Percentiles rank a stretch among this genome's conserved stretches.
These are phyloP conservation scores for Vipera latastei DNA, from an alignment of 2,797 vertebrate genomes.

Conservation along the genomic window DNA sequence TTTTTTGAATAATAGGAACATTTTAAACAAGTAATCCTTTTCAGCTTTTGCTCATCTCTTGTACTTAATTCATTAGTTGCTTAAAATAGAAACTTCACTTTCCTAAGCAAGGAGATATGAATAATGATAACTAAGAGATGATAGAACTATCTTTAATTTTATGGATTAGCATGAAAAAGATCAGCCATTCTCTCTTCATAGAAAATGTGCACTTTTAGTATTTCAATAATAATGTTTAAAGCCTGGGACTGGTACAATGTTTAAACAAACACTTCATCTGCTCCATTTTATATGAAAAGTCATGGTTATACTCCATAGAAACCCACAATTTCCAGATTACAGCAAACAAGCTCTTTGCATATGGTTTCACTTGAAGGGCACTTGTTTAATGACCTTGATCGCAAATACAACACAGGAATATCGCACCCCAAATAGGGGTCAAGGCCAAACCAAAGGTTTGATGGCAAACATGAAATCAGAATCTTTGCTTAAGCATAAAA, in stretches of 20 bases:
- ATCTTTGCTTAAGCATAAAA: not conserved
- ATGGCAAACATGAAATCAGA: not conserved
- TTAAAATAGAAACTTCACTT: constrained; percentile 54
- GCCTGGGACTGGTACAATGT: constrained; percentile 40
- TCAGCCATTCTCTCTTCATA: constrained; percentile 25
- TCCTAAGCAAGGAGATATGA: constrained; percentile 48
- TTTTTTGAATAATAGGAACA: constrained; percentile 44
- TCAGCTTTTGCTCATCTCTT: constrained; percentile 59
- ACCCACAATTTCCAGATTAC: rapidly evolving
- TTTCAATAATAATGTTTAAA: constrained; percentile 36
- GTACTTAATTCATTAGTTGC: constrained; percentile 61
- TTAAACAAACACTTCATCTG: constrained; percentile 20
- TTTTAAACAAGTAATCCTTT: constrained; percentile 64
- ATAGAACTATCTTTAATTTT: constrained; percentile 36
- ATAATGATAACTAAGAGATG: constrained; percentile 40
- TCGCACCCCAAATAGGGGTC: not conserved
- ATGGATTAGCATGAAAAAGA: not conserved
- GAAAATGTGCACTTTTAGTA: not conserved
- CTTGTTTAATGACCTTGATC: not conserved
- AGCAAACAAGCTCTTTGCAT: not conserved
- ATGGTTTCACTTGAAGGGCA: not conserved
- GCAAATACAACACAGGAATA: not conserved
- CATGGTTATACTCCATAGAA: constrained; percentile 27
- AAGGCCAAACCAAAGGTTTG: not conserved
- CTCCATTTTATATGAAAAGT: not conserved